Evolutionary conservation across 2,888 invertebrate genomes (phyloP).

Genomic region (Clivina fossor): DNA sequence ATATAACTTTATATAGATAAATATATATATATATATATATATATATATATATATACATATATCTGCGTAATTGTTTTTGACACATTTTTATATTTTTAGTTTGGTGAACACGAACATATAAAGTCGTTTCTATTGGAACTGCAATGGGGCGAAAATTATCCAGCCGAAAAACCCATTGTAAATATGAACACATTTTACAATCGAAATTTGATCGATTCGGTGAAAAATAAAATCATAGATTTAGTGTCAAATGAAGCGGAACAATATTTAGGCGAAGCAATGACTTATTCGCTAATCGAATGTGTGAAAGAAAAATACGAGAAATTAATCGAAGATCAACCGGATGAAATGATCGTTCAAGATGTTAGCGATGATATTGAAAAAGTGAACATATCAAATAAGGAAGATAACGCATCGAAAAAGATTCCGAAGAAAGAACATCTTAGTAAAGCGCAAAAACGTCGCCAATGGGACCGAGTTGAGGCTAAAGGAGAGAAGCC

Average conservation of each 20-base stretch:
- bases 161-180: slow-evolving; percentile 76
- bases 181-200: slow-evolving; percentile 93
- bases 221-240: slow-evolving; percentile 70
- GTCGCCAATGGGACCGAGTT: slow-evolving; percentile 82
- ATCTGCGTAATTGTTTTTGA: neutral
- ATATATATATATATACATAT: neutral
- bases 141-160: slow-evolving; percentile 84
- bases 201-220: slow-evolving; percentile 73
- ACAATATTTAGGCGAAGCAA: slow-evolving; percentile 84
- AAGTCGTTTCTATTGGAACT: slow-evolving; percentile 88
- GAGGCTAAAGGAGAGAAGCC: slow-evolving; percentile 80
- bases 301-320: slow-evolving; percentile 80
- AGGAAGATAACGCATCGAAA: slow-evolving; percentile 52
- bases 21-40: neutral
- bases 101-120: slow-evolving; percentile 73
- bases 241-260: slow-evolving; percentile 71
- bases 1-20: neutral
- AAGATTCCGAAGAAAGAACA: slow-evolving; percentile 77
- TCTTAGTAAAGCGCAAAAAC: slow-evolving; percentile 88
- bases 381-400: slow-evolving; percentile 58
- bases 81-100: slow-evolving; percentile 59
- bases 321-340: slow-evolving; percentile 71
- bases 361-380: slow-evolving; percentile 56
- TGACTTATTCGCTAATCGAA: slow-evolving; percentile 94
- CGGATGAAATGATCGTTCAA: slow-evolving; percentile 54